Evolutionary conservation across 2,113 vertebrate species (phyloP).

Genomic region (Carassius gibelio): DNA sequence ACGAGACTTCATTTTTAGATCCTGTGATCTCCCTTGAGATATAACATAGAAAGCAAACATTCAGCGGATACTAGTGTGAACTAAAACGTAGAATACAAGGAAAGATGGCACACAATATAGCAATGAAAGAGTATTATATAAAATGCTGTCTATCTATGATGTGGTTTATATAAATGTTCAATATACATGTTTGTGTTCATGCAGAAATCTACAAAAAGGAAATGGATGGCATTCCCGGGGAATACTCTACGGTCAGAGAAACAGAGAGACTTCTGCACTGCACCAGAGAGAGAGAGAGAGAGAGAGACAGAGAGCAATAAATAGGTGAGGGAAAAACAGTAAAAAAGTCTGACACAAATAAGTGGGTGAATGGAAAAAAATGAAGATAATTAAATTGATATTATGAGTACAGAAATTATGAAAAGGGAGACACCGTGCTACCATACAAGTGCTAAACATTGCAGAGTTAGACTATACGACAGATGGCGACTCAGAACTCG

Average conservation of each 20-base stretch:
- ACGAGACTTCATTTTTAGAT: slow-evolving; percentile 14
- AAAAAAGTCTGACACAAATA: slow-evolving; percentile 52
- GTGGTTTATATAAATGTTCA: neutral
- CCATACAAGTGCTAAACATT: neutral
- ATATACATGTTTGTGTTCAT: slow-evolving; percentile 1
- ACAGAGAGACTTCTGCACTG: slow-evolving; percentile 58
- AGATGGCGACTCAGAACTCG: neutral
- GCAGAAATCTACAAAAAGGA: neutral
- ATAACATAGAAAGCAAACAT: slow-evolving; percentile 17
- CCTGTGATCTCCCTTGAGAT: slow-evolving; percentile 17
- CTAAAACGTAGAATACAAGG: neutral
- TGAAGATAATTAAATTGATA: slow-evolving; percentile 65
- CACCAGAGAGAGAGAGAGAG: slow-evolving; percentile 55
- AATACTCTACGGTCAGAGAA: slow-evolving; percentile 55
- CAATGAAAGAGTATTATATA: neutral
- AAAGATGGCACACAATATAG: neutral
- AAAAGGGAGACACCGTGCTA: slow-evolving; percentile 12
- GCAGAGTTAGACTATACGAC: slow-evolving; percentile 1
- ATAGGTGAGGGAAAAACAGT: slow-evolving; percentile 52
- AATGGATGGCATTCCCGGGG: slow-evolving; percentile 46
- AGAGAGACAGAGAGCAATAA: neutral
- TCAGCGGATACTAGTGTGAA: neutral
- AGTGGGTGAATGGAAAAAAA: slow-evolving; percentile 32
- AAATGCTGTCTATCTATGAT: neutral
- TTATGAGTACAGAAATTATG: neutral